Percentiles rank a stretch among this genome's conserved stretches.
phyloP scores from a whole-genome alignment of 2,888 invertebrate genomes.

The Ormyrus labotus region DNA sequence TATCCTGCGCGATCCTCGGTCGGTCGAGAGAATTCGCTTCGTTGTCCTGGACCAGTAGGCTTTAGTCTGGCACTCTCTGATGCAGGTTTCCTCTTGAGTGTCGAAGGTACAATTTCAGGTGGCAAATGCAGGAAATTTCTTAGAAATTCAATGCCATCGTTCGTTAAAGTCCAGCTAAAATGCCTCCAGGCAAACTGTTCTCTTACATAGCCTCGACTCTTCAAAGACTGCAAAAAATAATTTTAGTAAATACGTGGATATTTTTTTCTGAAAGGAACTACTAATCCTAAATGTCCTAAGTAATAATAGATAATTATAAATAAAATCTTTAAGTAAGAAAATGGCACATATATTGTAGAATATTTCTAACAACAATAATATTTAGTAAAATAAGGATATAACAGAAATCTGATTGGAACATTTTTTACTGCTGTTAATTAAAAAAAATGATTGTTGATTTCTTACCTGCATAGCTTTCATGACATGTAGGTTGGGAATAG shows the following conservation, averaged over 20 bases:
- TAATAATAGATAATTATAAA: not conserved
- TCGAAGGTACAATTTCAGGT: constrained; percentile 98
- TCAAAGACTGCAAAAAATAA: constrained; percentile 83
- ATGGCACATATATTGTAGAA: no score
- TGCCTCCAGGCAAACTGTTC: constrained; percentile 99
- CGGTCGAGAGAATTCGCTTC: constrained; percentile 82
- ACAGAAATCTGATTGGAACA: no score
- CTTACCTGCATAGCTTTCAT: constrained; percentile 95
- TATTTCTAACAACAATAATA: no score
- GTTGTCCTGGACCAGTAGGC: constrained; percentile 79
- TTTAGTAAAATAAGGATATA: no score
- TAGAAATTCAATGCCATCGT: constrained; percentile 98
- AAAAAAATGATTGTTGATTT: no score
- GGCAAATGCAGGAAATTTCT: constrained; percentile 97
- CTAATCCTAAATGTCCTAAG: no score
- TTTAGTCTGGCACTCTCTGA: constrained; percentile 91
- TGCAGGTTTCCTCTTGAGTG: constrained; percentile 89
- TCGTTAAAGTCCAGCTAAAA: constrained; percentile 99
- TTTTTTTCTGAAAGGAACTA: no score
- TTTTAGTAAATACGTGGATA: not conserved
- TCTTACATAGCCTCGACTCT: constrained; percentile 97
- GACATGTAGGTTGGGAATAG: constrained; percentile 97
- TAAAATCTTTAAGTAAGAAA: not conserved
- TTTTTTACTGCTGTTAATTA: no score
- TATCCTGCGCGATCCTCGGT: constrained; percentile 91